These are phyloP conservation scores for Selenia dentaria DNA, from an alignment of 2,888 invertebrate genomes.

Conservation along the genomic window DNA sequence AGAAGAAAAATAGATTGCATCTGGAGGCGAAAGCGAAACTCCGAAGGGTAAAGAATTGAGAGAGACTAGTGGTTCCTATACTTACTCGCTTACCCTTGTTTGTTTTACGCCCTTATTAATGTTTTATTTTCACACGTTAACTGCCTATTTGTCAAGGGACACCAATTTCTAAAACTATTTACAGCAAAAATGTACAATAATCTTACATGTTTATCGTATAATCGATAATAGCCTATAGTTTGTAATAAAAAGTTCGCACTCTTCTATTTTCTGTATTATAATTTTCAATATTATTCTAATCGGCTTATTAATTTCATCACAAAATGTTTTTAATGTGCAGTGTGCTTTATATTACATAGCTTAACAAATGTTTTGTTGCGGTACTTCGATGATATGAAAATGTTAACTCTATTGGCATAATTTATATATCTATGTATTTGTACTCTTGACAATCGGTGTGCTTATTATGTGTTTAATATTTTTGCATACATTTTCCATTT, in stretches of 20 bases:
- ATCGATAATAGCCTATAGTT: too few relatives aligned
- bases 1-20: constrained; percentile 84
- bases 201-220: too few relatives aligned
- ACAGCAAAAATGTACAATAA: not conserved
- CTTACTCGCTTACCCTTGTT: constrained; percentile 77
- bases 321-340: too few relatives aligned
- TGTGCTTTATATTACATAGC: too few relatives aligned
- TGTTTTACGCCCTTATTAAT: constrained; percentile 66
- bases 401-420: too few relatives aligned
- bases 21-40: constrained; percentile 82
- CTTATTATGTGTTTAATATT: not conserved
- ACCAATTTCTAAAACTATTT: constrained; percentile 10
- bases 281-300: too few relatives aligned
- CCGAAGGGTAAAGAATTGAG: constrained; percentile 75
- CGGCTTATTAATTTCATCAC: too few relatives aligned
- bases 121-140: constrained; percentile 39
- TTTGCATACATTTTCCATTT: not conserved
- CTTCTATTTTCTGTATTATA: too few relatives aligned
- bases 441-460: constrained; percentile 7
- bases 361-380: too few relatives aligned
- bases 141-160: constrained; percentile 54
- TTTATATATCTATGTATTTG: not conserved
- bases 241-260: too few relatives aligned
- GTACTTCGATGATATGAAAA: too few relatives aligned
- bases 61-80: constrained; percentile 64